Evolutionary conservation across 2,888 invertebrate genomes (phyloP), one percentile per base, ranked within the genome.

Genomic region (Torymus tubicola): DNA sequence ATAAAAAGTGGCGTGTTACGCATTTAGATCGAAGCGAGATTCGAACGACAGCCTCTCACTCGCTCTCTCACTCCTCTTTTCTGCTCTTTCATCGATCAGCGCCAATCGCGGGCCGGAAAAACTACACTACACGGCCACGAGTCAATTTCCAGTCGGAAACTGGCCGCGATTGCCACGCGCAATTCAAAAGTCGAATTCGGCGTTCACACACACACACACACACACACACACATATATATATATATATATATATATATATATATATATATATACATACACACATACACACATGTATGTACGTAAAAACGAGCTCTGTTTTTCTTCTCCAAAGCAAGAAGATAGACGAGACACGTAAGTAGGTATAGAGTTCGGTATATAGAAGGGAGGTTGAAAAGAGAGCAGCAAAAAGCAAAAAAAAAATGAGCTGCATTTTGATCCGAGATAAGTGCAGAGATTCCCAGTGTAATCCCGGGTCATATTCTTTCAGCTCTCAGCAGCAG

Each of bases 371-470:
- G 50, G 5, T 14, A 53, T 13, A 64, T 4, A 63, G 31, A 42
- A 8, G 52, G 21, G 57, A 50, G 42, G 50, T 21, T n/a, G 60
- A 18, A 21, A 5, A 18, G 50, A 21, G 13, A 21, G 61, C 31
- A 58, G 8, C 21, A 70, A 24, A 60, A 65, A 71, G 31, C 24
- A 16, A 55, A 60, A 72, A 71, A 71, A 53, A 50, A 13, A 42
- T 11, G 58, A 68, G 68, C 68, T 65, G 61, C 50, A 57, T 72
- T 73, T 58, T 61, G 72, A 78, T 78, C 57, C 50, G 50, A 68
- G 73, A 78, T 78, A 73, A 78, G 73, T 61, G 57, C 61, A 65
- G 63, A 61, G 42, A 69, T 52, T 11, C n/a, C 50, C 21, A 42
- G 53, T 55, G 64, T 72, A 78, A 78, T 78, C 72, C 60, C 10